Base-by-base conservation (phyloP, 2,888 invertebrate genomes). In the Falcaria lacertinaria region DNA sequence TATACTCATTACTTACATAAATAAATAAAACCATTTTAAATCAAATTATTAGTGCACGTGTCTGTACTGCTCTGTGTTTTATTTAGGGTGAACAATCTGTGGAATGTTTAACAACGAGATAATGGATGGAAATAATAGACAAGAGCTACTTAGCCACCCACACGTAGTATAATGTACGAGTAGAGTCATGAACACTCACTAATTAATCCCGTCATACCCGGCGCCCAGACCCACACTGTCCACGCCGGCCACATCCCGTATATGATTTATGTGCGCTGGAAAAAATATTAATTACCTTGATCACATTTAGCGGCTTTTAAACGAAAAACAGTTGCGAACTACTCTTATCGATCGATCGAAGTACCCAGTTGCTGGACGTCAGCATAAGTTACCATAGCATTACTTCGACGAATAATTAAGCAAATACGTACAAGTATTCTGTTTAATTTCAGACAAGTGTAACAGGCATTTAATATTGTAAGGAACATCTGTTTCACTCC, bases 261-360 rank as follows among this genome's bases (percentile, higher is more conserved):
- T 94, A 89, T 96, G 96, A 91, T 96, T 96, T 85, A 97, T 96
- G 90, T 97, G 96, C 60, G 95, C 96, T 96, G 91, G 46, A 92
- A 91, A 46, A 47, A 56, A 45, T 41, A 45, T 33, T 33, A 33
- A 16, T 47, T 28, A 28, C 28, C 11, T 28, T 28, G 11, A 28
- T 28, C 3, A 25, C 5, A 25, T 8, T 7, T 28, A 28, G 3
- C 3, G 19, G 22, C 22, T 5, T 5, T 7, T 22, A 22, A 22
- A 6, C 5, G 7, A 3, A 19, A 19, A 19, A 19, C 22, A 2
- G 22, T 22, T 6, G 22, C 1, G 7, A 1, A 6, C 6, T 6
- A 2, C 22, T 22, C 7, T 22, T 6, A 6, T 22, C 5, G 22
- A 7, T 22, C 5, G 22, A 7, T 22, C 5, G 2, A 6, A 22